Evolutionary conservation across 2,113 vertebrate species (phyloP).

Genomic region (Mixornis gularis): DNA sequence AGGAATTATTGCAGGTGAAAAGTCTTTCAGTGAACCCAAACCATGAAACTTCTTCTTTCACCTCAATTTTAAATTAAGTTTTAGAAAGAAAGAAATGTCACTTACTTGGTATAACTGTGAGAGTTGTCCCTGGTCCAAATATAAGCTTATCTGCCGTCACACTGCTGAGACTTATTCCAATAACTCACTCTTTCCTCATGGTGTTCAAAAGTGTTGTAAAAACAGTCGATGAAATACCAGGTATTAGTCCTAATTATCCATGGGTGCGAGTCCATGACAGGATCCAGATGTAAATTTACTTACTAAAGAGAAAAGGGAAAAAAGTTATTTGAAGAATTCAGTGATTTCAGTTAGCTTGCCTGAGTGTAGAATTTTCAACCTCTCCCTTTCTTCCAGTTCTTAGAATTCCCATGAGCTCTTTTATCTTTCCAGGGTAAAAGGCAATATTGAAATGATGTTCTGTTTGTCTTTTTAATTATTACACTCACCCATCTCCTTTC

Average conservation of each 20-base stretch:
- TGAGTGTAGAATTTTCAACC: not conserved
- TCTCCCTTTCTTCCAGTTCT: not conserved
- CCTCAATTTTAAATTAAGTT: not conserved
- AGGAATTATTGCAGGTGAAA: too few relatives aligned
- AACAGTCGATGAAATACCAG: not conserved
- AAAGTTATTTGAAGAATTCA: not conserved
- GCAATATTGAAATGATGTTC: not conserved
- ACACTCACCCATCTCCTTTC: too few relatives aligned
- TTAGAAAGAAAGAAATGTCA: not conserved
- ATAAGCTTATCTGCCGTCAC: not conserved
- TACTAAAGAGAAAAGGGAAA: not conserved
- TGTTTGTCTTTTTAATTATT: too few relatives aligned
- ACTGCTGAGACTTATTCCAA: not conserved
- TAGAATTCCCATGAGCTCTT: accelerated
- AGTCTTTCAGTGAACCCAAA: not conserved
- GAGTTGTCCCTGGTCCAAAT: not conserved
- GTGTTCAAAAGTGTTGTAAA: not conserved
- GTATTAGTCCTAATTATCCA: not conserved
- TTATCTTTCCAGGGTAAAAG: not conserved
- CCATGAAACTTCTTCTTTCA: not conserved
- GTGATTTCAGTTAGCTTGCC: not conserved
- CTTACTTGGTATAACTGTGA: constrained; percentile 31
- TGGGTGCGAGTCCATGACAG: accelerated
- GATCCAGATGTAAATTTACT: not conserved
- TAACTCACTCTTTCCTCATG: not conserved